Percentiles rank a stretch among this genome's conserved stretches.
Conservation (phyloP, 2,113 vertebrate genomes). For the Calidris pugnax region DNA sequence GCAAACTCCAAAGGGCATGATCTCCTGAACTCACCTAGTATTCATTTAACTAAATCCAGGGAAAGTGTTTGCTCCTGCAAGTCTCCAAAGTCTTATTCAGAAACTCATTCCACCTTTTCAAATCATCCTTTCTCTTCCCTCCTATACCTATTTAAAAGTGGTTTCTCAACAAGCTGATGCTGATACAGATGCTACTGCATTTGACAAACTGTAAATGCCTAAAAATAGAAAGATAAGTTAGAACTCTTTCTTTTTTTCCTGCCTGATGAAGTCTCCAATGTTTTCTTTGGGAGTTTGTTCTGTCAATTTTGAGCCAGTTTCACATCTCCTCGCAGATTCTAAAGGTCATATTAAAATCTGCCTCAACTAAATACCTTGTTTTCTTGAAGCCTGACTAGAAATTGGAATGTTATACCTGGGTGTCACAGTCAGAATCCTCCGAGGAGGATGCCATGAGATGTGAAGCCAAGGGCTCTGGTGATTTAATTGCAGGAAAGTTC, state of each 20-base stretch:
- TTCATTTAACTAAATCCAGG: neutral
- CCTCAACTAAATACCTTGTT: neutral
- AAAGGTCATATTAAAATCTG: constrained; percentile 1
- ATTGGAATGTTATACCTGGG: neutral
- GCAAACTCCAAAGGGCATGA: neutral
- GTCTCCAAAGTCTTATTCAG: neutral
- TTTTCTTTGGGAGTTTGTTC: neutral
- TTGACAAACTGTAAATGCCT: neutral
- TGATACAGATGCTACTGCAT: neutral
- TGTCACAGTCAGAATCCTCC: neutral
- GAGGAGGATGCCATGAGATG: neutral
- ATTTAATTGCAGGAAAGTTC: neutral
- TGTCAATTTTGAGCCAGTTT: neutral
- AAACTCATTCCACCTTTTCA: neutral
- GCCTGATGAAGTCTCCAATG: neutral
- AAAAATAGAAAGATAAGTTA: neutral
- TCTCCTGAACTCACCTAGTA: neutral
- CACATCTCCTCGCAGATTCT: neutral
- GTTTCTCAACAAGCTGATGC: neutral
- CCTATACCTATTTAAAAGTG: neutral
- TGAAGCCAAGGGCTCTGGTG: neutral
- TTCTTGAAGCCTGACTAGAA: neutral
- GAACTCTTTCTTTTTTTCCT: neutral
- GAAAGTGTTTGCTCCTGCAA: neutral
- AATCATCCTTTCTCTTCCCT: neutral